Base-by-base conservation (phyloP, 2,888 invertebrate species). In the Heliconius sara region DNA sequence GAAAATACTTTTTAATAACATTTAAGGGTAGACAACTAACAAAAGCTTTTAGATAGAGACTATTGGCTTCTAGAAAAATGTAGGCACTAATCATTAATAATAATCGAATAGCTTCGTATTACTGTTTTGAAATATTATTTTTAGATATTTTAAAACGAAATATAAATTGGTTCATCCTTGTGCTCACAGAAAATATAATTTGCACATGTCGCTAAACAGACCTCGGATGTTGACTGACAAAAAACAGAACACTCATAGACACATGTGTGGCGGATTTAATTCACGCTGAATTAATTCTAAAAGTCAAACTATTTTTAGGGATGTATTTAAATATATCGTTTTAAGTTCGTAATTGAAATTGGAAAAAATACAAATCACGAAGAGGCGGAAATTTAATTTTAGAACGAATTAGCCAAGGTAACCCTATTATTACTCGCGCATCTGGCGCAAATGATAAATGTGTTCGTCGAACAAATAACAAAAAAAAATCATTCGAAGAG, bases 381-480 rank as follows among this genome's bases (percentile, higher is more conserved):
- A 87, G 87, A 86, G 89, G 88, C 90, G 85, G 84, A 89, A 90
- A 91, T 91, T 91, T 91, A 93, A 92, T 93, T 93, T 91, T 90
- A 91, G 86, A 91, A 91, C 85, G 88, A 88, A 90, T 91, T 91
- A 91, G 87, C 86, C 85, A 86, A 86, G 86, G 90, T 90, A 89
- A 89, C 89, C 87, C 88, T 91, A 89, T 92, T 91, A 93, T 92
- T 93, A 93, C 87, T 87, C 88, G 88, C 88, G 88, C 93, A 94
- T 93, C 93, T 94, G 93, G 89, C 91, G 89, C 87, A 87, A 89
- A 93, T 93, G 93, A 94, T 93, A 89, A 92, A 94, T 93, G 92
- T 87, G 86, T 89, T 88, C 85, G 88, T 82, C 82, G 87, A 88
- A 88, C 87, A 90, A 91, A 92, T 88, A 91, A 93, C 89, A 89